Conservation (phyloP, 2,113 vertebrate genomes). For the Climacteris rufus region DNA sequence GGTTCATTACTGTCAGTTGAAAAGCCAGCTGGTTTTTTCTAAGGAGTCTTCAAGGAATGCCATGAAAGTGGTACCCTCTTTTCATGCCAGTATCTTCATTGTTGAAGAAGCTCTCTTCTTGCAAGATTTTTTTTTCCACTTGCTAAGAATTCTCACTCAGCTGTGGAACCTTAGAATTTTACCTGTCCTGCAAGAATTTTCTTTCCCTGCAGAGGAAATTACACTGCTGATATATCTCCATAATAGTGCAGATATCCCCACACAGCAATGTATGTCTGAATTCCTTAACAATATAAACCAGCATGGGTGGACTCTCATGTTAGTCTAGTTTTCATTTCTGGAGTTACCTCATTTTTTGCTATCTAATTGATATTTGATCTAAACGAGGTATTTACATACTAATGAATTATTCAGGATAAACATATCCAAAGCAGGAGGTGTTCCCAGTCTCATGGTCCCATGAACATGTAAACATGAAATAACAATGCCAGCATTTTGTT, state of each 20-base stretch:
- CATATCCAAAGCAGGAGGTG: neutral
- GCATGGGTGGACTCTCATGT: constrained; percentile 6
- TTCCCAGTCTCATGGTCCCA: neutral
- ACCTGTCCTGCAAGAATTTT: neutral
- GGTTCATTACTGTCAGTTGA: neutral
- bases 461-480: neutral
- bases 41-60: neutral
- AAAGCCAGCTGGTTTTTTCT: neutral
- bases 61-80: neutral
- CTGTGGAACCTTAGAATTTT: neutral
- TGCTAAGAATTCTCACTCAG: neutral
- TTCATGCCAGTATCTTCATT: neutral
- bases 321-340: constrained; percentile 26
- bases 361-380: constrained; percentile 1
- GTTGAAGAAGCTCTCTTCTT: neutral
- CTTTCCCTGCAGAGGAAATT: neutral
- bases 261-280: neutral
- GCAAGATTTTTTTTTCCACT: neutral
- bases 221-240: neutral
- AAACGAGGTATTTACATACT: neutral
- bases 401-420: constrained; percentile 12
- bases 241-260: neutral
- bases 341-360: neutral
- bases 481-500: neutral
- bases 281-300: neutral